Conservation (phyloP, 1,140 invertebrate genomes). For the Danaus plexippus region DNA sequence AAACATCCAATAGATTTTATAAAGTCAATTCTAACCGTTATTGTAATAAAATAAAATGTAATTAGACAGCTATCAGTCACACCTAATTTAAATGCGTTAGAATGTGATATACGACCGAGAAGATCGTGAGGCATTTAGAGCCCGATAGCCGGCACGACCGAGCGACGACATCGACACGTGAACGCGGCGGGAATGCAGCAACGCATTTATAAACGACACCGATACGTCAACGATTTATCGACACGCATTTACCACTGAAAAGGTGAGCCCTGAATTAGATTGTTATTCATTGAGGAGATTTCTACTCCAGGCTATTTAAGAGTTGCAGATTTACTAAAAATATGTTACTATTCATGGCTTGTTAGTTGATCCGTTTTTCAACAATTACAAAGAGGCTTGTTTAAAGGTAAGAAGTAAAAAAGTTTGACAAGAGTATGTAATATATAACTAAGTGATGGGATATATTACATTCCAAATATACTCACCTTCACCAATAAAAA, state of each 20-base stretch:
- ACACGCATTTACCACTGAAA: constrained; percentile 38
- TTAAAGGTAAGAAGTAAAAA: no score
- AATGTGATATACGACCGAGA: constrained; percentile 14
- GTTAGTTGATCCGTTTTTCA: no score
- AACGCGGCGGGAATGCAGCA: constrained; percentile 22
- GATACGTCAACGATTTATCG: constrained; percentile 42
- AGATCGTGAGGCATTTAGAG: constrained; percentile 8
- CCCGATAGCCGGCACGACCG: constrained; percentile 5
- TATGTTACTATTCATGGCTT: no score
- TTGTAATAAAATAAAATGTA: constrained; percentile 14
- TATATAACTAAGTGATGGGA: no score
- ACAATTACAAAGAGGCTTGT: no score
- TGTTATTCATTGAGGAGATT: constrained; percentile 23
- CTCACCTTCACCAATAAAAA: no score
- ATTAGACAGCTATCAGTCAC: constrained; percentile 48
- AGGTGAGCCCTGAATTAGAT: constrained; percentile 51
- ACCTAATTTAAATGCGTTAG: constrained; percentile 28
- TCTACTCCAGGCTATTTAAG: not conserved
- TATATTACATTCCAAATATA: no score
- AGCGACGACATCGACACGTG: constrained; percentile 5
- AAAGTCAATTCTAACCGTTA: no score
- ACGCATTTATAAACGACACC: constrained; percentile 27
- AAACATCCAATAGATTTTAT: no score
- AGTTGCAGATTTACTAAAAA: no score
- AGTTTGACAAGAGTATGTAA: no score